Percentiles rank a stretch among this genome's conserved stretches.
These are phyloP conservation scores for Oceanodroma leucorhoa DNA, from an alignment of 2,797 vertebrate species.

Conservation along the genomic window DNA sequence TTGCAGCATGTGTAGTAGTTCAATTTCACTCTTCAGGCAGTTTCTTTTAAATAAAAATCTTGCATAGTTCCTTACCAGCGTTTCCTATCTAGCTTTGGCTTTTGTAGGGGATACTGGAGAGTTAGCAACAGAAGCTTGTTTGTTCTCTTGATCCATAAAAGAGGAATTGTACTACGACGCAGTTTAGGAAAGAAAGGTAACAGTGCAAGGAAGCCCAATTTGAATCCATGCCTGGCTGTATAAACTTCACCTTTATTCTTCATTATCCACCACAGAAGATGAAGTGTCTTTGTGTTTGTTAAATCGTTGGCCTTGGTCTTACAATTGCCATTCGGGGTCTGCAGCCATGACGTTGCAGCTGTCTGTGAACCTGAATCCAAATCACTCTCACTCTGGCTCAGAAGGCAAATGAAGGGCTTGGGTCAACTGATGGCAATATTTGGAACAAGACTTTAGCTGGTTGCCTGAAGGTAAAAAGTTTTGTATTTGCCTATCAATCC, in stretches of 20 bases:
- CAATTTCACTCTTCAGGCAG: not conserved
- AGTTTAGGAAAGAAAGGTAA: not conserved
- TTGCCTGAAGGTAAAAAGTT: not conserved
- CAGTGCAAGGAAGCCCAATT: not conserved
- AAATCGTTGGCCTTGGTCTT: not conserved
- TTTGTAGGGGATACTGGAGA: not conserved
- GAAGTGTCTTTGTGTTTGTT: not conserved
- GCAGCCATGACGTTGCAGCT: not conserved
- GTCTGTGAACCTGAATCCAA: not conserved
- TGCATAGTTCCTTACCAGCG: not conserved
- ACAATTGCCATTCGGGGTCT: not conserved
- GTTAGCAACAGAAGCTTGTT: not conserved
- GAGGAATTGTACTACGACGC: not conserved
- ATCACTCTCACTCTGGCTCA: not conserved
- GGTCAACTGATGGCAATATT: not conserved
- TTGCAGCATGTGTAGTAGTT: not conserved
- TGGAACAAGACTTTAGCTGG: not conserved
- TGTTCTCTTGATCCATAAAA: not conserved
- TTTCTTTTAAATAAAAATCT: constrained; percentile 17
- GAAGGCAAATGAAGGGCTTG: not conserved
- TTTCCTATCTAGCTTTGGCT: not conserved
- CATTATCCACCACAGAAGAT: not conserved
- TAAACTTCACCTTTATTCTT: constrained; percentile 9
- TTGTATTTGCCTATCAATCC: not conserved
- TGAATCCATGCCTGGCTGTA: not conserved